Base-by-base conservation (phyloP, 2,888 invertebrate species). In the Xiphydria camelus region DNA sequence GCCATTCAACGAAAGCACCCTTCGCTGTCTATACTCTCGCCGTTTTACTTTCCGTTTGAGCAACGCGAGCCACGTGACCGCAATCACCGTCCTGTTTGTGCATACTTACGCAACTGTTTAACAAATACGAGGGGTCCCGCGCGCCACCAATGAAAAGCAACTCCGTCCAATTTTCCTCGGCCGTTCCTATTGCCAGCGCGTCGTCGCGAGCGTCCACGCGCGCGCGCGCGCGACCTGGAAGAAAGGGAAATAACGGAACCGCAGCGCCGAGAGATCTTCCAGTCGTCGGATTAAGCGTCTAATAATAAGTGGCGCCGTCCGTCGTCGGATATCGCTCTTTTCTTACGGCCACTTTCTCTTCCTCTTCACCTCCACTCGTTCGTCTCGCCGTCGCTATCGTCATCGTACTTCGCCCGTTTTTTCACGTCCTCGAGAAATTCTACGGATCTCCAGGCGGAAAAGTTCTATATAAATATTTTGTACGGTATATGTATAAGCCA, bases 61-160 rank as follows among this genome's bases (percentile, higher is more conserved):
- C 61, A 65, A 66, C 57, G 64, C 65, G 61, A 66, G 74, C 66
- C 74, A 74, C 74, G 74, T 69, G 74, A 71, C 73, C 70, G 68
- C 70, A 74, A 74, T 74, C 71, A 70, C 66, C 55, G 49, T 59
- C 53, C 66, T 66, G 68, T 71, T 71, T 72, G 68, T 63, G 62
- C 65, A 62, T 62, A 68, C 68, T 69, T 68, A 66, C 53, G 60
- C 56, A 53, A 62, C 61, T 68, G 67, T 69, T 73, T 66, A 68
- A 70, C 66, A 69, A 70, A 69, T 55, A 60, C 45, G 45, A 19
- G n/a, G n/a, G n/a, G n/a, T n/a, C n/a, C n/a, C n/a, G n/a, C n/a
- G n/a, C n/a, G n/a, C n/a, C n/a, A n/a, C n/a, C n/a, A n/a, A n/a
- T n/a, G n/a, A n/a, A n/a, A n/a, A n/a, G n/a, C n/a, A n/a, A n/a